These are phyloP conservation scores for Pinctada fucata DNA, from an alignment of 2,888 invertebrate species.

Conservation along the genomic window DNA sequence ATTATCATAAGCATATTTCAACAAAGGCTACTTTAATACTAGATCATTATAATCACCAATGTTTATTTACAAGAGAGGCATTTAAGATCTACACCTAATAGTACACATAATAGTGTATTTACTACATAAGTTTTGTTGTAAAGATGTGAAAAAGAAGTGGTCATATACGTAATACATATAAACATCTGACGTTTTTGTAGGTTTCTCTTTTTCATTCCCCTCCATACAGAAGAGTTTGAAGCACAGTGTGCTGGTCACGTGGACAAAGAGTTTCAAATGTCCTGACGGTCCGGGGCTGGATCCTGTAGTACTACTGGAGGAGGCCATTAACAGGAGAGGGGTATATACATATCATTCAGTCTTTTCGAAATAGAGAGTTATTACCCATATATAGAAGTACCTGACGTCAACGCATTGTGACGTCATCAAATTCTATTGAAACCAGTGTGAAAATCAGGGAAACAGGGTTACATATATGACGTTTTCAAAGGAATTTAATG, in stretches of 20 bases:
- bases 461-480: too few species aligned
- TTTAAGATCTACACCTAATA: neutral
- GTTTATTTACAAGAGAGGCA: neutral
- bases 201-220: slow-evolving; percentile 92
- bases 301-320: slow-evolving; percentile 83
- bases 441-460: too few species aligned
- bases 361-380: too few species aligned
- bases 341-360: slow-evolving; percentile 26
- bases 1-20: too few species aligned
- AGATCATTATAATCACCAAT: slow-evolving; percentile 41
- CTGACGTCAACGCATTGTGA: too few species aligned
- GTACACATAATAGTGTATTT: neutral
- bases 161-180: neutral
- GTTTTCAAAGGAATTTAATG: too few species aligned
- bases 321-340: slow-evolving; percentile 81
- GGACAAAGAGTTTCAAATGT: slow-evolving; percentile 91
- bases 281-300: slow-evolving; percentile 84
- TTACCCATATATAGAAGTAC: too few species aligned
- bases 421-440: too few species aligned
- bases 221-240: slow-evolving; percentile 86
- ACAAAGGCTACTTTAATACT: too few species aligned
- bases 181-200: slow-evolving; percentile 74
- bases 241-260: slow-evolving; percentile 86
- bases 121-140: neutral
- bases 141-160: neutral